These are phyloP conservation scores for Eupithecia exiguata DNA, from an alignment of 2,888 invertebrate genomes.

Conservation along the genomic window DNA sequence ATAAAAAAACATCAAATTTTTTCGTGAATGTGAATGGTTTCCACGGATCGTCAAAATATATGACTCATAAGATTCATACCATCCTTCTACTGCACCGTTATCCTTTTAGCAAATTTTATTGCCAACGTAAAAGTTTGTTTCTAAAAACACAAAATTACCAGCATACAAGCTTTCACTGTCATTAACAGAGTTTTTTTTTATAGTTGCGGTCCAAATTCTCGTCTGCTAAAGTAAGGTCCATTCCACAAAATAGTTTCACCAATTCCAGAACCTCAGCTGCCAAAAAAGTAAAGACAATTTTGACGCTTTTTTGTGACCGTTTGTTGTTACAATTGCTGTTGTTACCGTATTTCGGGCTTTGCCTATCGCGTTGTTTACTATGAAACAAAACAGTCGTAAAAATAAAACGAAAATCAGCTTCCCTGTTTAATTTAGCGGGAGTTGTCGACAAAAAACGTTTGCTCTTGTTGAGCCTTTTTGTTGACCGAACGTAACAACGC, in stretches of 20 bases:
- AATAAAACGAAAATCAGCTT: slow-evolving; percentile 73
- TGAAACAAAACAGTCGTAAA: slow-evolving; percentile 63
- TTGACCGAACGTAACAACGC: slow-evolving; percentile 73
- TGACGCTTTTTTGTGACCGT: slow-evolving; percentile 41
- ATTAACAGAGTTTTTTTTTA: background rate
- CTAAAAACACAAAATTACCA: background rate
- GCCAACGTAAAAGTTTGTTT: background rate
- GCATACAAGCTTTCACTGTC: background rate
- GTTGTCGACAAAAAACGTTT: slow-evolving; percentile 77
- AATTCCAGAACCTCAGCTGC: slow-evolving; percentile 12
- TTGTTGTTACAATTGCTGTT: slow-evolving; percentile 47
- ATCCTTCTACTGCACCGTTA: slow-evolving; percentile 12
- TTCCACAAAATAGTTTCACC: slow-evolving; percentile 17
- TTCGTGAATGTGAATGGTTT: background rate
- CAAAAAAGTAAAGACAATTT: slow-evolving; percentile 32
- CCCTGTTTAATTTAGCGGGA: slow-evolving; percentile 81
- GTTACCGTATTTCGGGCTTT: slow-evolving; percentile 50
- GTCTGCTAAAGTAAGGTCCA: background rate
- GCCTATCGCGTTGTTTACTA: slow-evolving; percentile 59
- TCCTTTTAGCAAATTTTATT: slow-evolving; percentile 8
- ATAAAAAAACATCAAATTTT: background rate
- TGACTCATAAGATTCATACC: background rate
- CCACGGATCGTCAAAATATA: background rate
- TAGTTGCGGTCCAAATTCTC: background rate
- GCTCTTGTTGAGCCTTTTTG: slow-evolving; percentile 74